Conservation (phyloP, 2,797 vertebrate genomes). For the Graptemys geographica region DNA sequence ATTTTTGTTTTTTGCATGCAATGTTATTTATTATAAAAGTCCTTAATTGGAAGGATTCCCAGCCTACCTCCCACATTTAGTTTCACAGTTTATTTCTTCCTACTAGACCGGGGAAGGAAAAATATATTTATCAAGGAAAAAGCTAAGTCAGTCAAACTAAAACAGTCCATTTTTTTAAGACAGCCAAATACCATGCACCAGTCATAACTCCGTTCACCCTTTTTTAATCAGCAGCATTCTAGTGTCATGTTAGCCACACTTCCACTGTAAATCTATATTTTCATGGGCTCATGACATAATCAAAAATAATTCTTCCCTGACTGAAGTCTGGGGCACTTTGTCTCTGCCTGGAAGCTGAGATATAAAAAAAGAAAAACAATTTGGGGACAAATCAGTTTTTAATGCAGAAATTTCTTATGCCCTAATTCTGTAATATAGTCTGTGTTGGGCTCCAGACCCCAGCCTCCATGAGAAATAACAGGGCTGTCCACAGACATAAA, state of each 20-base stretch:
- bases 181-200: background rate
- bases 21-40: background rate
- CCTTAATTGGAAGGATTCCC: background rate
- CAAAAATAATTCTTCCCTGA: background rate
- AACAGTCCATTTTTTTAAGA: background rate
- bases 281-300: background rate
- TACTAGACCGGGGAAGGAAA: fast-evolving
- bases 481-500: background rate
- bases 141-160: background rate
- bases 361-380: background rate
- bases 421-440: background rate
- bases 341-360: background rate
- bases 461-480: background rate
- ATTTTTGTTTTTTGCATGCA: background rate
- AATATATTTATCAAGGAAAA: background rate
- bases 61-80: background rate
- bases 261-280: background rate
- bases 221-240: background rate
- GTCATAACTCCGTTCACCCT: background rate
- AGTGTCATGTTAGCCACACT: background rate
- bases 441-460: background rate
- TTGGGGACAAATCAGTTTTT: background rate
- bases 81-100: background rate
- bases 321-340: background rate
- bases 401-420: background rate